These are phyloP conservation scores for Ormia ochracea DNA, from an alignment of 2,888 invertebrate genomes.

Conservation along the genomic window DNA sequence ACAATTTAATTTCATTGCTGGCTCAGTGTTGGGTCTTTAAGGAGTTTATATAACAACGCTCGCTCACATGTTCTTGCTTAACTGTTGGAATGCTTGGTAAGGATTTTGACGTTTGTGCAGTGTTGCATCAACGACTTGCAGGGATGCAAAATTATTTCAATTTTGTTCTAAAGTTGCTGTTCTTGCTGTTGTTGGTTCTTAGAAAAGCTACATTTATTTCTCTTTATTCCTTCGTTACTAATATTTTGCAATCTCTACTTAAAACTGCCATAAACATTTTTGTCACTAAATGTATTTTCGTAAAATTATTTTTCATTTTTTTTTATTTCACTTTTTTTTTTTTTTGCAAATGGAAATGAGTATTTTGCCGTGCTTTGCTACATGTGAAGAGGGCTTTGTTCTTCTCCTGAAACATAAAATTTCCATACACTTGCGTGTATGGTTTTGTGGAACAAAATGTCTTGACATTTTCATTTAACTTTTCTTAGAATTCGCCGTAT, in stretches of 20 bases:
- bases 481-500: background rate
- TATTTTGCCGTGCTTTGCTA: background rate
- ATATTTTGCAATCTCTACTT: slow-evolving; percentile 28
- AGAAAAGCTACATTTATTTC: background rate
- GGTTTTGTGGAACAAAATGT: slow-evolving; percentile 1
- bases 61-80: no score
- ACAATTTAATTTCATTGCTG: no score
- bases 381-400: background rate
- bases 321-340: background rate
- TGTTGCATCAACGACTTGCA: no score
- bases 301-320: background rate
- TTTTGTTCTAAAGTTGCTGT: no score
- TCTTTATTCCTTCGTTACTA: background rate
- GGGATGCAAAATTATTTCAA: no score
- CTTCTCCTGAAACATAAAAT: slow-evolving; percentile 4
- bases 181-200: background rate
- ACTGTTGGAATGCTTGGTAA: no score
- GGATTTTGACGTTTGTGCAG: no score
- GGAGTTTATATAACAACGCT: no score
- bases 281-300: slow-evolving; percentile 44
- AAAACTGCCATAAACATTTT: slow-evolving; percentile 44
- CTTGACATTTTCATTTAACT: slow-evolving; percentile 47
- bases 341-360: background rate
- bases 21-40: no score
- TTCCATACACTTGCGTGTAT: slow-evolving; percentile 11